These are phyloP conservation scores for Exaiptasia diaphana DNA, from an alignment of 64 coral and sea anemone genomes.

Conservation along the genomic window DNA sequence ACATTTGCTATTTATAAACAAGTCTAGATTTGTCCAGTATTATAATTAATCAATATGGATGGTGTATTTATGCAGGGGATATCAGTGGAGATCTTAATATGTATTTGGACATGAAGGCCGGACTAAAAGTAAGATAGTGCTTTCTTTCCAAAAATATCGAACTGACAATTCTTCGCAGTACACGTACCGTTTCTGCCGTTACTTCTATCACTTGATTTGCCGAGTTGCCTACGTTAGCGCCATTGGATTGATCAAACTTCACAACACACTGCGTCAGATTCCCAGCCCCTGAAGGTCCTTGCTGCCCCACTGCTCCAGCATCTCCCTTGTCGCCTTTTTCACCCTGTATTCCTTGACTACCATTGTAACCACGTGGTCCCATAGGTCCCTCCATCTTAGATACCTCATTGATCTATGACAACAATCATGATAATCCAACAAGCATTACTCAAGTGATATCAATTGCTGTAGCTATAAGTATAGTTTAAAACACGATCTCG, in stretches of 20 bases:
- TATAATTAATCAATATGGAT: too few relatives aligned
- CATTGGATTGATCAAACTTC: too few relatives aligned
- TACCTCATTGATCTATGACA: background rate
- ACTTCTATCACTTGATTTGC: background rate
- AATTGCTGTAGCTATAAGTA: background rate
- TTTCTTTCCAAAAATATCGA: too few relatives aligned
- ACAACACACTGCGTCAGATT: background rate
- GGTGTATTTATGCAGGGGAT: too few relatives aligned
- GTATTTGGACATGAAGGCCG: too few relatives aligned
- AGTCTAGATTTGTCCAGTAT: too few relatives aligned
- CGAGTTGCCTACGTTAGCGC: too few relatives aligned
- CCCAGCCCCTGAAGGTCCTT: background rate
- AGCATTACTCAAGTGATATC: too few relatives aligned
- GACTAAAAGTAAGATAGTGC: too few relatives aligned
- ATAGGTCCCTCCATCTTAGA: slow-evolving; percentile 5
- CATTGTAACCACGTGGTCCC: slow-evolving; percentile 32
- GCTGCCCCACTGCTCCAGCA: background rate
- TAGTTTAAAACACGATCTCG: too few relatives aligned
- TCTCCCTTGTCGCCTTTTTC: background rate
- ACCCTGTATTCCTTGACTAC: slow-evolving; percentile 11
- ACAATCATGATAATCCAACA: background rate
- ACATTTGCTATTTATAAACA: background rate
- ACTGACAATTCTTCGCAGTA: background rate
- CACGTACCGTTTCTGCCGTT: background rate
- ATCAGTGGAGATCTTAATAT: too few relatives aligned